Base-by-base conservation (phyloP, 2,797 vertebrate species). In the Psittacula echo region DNA sequence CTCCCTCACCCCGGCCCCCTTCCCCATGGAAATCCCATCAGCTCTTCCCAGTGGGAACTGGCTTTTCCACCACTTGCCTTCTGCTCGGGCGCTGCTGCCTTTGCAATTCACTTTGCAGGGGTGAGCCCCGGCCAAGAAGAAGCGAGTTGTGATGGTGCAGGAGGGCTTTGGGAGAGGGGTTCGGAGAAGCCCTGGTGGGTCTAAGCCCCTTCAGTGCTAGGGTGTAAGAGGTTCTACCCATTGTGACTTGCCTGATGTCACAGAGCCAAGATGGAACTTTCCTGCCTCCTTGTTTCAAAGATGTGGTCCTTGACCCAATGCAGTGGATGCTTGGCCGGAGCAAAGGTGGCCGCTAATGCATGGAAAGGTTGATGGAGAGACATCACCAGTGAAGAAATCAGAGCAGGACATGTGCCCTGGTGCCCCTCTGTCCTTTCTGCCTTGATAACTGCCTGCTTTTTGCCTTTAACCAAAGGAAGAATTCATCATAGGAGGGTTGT, bases 121-220 rank as follows among this genome's bases (percentile, higher is more conserved):
- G 67, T 3, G 75, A 92, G 77, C 23, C 17, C 42, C 0, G 5
- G 39, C 23, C 0, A 0, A 39, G 86, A 27, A 12, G 42, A 1
- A 6, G 22, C 0, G 2, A 54, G 30, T 29, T 0, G 0, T 0
- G 3, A 17, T 39, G 82, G 51, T 24, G 15, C 0, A 0, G 79
- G 65, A 67, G 16, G 44, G 56, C 9, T 93, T 16, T 48, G 48
- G 54, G 3, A 2, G 2, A 9, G 14, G 26, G 20, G 2, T n/a
- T 37, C 72, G 80, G 64, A 72, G 60, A 30, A 67, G 19, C 4
- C 27, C 34, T 1, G 1, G 1, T 5, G 30, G 45, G 27, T 29
- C 39, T 8, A 16, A n/a, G 74, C 22, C 45, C 8, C 37, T 58
- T 26, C 1, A 3, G 0, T 16, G 42, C 9, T 11, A 53, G 23